These are phyloP conservation scores for Drosophila truncata DNA, from an alignment of 1,140 invertebrate genomes.

Conservation along the genomic window DNA sequence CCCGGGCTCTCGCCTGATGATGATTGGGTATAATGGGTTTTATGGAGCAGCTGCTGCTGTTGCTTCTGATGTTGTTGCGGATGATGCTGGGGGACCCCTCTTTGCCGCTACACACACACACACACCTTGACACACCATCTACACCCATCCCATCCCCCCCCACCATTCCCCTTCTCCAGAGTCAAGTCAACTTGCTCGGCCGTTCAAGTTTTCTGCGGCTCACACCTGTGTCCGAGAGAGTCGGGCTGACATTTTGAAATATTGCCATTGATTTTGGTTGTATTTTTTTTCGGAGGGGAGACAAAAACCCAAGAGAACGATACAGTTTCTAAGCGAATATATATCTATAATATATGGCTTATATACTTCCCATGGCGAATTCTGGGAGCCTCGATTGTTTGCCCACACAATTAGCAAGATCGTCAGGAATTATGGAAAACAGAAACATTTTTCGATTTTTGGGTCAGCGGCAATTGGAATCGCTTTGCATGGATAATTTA, in stretches of 20 bases:
- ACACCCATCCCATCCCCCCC: not conserved
- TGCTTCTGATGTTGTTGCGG: constrained; percentile 44
- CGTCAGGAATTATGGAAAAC: constrained; percentile 40
- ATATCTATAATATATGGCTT: constrained; percentile 17
- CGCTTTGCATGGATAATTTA: constrained; percentile 72
- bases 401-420: constrained; percentile 75
- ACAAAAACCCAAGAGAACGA: constrained; percentile 27
- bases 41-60: constrained; percentile 79
- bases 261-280: constrained; percentile 77
- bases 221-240: constrained; percentile 74
- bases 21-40: constrained; percentile 84
- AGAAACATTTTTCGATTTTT: constrained; percentile 51
- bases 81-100: constrained; percentile 35
- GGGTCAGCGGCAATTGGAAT: constrained; percentile 77
- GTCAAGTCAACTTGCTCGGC: constrained; percentile 42
- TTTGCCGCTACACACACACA: not conserved
- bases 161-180: not conserved
- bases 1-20: constrained; percentile 67
- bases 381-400: constrained; percentile 43
- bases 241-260: constrained; percentile 79
- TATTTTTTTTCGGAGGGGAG: constrained; percentile 24
- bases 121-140: not conserved
- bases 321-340: constrained; percentile 61
- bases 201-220: constrained; percentile 79
- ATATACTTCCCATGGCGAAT: constrained; percentile 74